These are phyloP conservation scores for Polymixis lichenea DNA, from an alignment of 2,888 invertebrate genomes.

Conservation along the genomic window DNA sequence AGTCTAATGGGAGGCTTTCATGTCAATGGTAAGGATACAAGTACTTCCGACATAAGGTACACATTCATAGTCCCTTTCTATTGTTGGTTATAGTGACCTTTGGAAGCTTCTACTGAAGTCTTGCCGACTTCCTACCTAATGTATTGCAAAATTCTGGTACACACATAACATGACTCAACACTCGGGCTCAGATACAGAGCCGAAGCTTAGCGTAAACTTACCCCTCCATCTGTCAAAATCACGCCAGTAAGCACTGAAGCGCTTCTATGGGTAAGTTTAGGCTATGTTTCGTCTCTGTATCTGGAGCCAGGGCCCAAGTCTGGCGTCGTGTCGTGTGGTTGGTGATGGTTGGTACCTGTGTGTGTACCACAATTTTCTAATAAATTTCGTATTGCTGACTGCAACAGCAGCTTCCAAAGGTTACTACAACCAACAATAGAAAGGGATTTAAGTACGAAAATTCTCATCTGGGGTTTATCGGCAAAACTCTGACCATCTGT, in stretches of 20 bases:
- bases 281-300: background rate
- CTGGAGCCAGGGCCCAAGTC: background rate
- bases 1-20: constrained; percentile 45
- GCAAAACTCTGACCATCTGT: background rate
- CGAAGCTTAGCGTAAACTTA: background rate
- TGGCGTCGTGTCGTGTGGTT: too few relatives aligned
- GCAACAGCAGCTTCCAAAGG: background rate
- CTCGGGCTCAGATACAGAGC: background rate
- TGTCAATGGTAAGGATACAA: constrained; percentile 51
- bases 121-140: too few relatives aligned
- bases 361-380: background rate
- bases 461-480: background rate
- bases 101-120: too few relatives aligned
- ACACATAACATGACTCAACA: background rate
- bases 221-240: too few relatives aligned
- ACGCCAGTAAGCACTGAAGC: too few relatives aligned
- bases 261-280: background rate
- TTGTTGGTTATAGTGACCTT: too few relatives aligned
- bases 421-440: background rate
- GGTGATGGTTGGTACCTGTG: too few relatives aligned
- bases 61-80: too few relatives aligned
- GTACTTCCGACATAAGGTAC: background rate
- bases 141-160: too few relatives aligned
- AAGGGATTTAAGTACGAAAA: background rate
- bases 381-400: background rate